Base-by-base conservation (phyloP, 2,888 invertebrate genomes). In the Sesia bembeciformis region DNA sequence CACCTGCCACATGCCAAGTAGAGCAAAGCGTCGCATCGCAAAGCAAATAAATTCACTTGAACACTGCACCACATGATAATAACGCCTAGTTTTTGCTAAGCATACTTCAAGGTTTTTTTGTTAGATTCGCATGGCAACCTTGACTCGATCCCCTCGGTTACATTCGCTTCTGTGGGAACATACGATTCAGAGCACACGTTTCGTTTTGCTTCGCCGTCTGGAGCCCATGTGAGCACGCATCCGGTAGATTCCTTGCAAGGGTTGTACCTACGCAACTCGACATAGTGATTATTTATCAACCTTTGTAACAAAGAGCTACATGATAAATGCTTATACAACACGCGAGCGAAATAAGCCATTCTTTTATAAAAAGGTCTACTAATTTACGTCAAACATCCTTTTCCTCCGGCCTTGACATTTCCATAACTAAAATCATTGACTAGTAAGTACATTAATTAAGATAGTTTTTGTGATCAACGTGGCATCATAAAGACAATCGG, bases 121-220 rank as follows among this genome's bases (percentile, higher is more conserved):
- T 80, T 76, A 74, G 72, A 78, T 80, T 82, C 78, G 78, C 77
- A 78, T 70, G 70, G 76, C 76, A 85, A 79, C 87, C 85, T 85
- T 83, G 84, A 81, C 74, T 80, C 72, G 78, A 72, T 77, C 78
- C 82, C 80, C 76, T 77, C 70, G 67, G 76, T 70, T 72, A 70
- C 46, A 54, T 55, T 54, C 68, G 75, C 67, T 74, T 78, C 81
- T 87, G 88, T 88, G 87, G 86, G 86, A 87, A 85, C 80, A 57
- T 58, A 60, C 60, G 71, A 75, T 70, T 67, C 71, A 69, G 76
- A 74, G 72, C 76, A 73, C 75, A 77, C 77, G 72, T 78, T 81
- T 78, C 74, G 73, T 75, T 78, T 74, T 76, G 73, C 75, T 68
- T 66, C 66, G 75, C 59, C 82, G 86, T 83, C 84, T 87, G 88